These are phyloP conservation scores for Leptura quadrifasciata DNA, from an alignment of 2,888 invertebrate genomes.

Conservation along the genomic window DNA sequence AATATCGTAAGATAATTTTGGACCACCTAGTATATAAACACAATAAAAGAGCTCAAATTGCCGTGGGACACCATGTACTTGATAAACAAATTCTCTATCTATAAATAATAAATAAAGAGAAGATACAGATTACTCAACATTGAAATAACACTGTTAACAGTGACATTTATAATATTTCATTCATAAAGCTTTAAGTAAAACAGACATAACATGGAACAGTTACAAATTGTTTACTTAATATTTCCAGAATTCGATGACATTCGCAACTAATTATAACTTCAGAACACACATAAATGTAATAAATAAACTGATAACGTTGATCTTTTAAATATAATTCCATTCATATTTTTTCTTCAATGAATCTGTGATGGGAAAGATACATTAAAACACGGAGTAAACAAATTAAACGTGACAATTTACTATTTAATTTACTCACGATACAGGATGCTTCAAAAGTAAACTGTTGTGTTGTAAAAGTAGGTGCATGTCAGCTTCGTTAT, in stretches of 20 bases:
- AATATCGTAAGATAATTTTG: too few relatives aligned
- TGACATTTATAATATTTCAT: slow-evolving; percentile 12
- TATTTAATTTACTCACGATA: not conserved
- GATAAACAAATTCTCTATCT: too few relatives aligned
- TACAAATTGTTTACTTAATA: slow-evolving; percentile 30
- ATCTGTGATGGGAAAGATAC: not conserved
- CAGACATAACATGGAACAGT: slow-evolving; percentile 11
- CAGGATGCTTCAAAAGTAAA: too few relatives aligned
- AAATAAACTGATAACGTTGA: slow-evolving; percentile 17
- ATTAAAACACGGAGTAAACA: not conserved
- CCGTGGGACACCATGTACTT: too few relatives aligned
- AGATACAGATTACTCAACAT: not conserved
- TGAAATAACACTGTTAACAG: not conserved
- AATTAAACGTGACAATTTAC: not conserved
- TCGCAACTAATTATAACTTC: slow-evolving; percentile 19
- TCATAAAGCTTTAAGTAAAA: slow-evolving; percentile 13
- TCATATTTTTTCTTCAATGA: slow-evolving; percentile 29
- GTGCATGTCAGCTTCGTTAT: too few relatives aligned
- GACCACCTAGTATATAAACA: too few relatives aligned
- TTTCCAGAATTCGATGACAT: slow-evolving; percentile 27
- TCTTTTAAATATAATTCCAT: slow-evolving; percentile 15
- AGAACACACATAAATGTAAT: slow-evolving; percentile 24
- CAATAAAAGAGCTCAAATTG: too few relatives aligned
- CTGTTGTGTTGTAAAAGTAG: too few relatives aligned
- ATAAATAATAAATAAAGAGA: too few relatives aligned